Percentiles rank a stretch among this genome's conserved stretches.
phyloP scores from a whole-genome alignment of 2,797 vertebrate species.

The Huso huso region DNA sequence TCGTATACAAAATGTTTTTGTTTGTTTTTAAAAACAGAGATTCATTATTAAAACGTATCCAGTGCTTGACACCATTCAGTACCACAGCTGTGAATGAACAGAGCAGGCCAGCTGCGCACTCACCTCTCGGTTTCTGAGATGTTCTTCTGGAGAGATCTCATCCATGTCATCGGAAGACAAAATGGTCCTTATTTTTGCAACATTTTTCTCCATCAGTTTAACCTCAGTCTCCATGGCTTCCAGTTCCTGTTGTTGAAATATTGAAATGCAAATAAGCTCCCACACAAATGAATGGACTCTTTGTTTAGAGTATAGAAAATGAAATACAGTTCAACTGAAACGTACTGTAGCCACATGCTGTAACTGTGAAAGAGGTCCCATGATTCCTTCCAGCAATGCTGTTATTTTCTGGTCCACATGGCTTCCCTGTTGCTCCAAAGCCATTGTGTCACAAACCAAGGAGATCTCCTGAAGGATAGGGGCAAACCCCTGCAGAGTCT shows the following conservation, averaged over 20 bases:
- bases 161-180: constrained; percentile 71
- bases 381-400: constrained; percentile 65
- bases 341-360: constrained; percentile 77
- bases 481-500: constrained; percentile 57
- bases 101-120: constrained; percentile 9
- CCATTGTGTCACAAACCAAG: constrained; percentile 59
- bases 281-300: neutral
- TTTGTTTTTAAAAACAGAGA: no score
- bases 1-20: no score
- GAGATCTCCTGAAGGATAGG: constrained; percentile 69
- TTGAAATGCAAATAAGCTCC: no score
- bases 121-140: constrained; percentile 76
- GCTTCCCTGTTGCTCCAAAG: constrained; percentile 49
- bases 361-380: constrained; percentile 65
- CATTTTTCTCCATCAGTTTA: constrained; percentile 68
- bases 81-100: no score
- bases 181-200: constrained; percentile 66
- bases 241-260: constrained; percentile 60
- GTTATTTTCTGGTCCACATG: constrained; percentile 59
- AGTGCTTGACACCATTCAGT: no score
- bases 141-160: constrained; percentile 62
- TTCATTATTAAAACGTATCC: no score
- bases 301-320: no score
- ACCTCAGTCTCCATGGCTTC: constrained; percentile 78
- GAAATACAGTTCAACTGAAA: neutral